Conservation (phyloP, 2,113 vertebrate genomes). For the Menidia beryllina region DNA sequence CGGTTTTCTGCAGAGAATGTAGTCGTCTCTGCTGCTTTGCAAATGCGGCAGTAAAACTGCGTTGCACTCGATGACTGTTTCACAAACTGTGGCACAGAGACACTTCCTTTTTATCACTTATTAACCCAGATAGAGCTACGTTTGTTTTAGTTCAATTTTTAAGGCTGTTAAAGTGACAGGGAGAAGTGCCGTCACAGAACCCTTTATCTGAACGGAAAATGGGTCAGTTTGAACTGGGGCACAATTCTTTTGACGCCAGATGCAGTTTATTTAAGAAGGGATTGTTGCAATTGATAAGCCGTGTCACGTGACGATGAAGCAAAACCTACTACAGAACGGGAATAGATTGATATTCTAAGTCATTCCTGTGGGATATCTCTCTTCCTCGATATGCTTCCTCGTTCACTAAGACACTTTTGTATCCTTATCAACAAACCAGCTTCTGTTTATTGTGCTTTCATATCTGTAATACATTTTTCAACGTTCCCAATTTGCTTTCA, state of each 20-base stretch:
- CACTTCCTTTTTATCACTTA: constrained; percentile 30
- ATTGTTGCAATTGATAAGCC: constrained; percentile 24
- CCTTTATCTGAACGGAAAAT: constrained; percentile 37
- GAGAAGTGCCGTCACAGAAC: not conserved
- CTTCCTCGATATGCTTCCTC: not conserved
- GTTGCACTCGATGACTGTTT: constrained; percentile 16
- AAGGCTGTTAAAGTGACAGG: not conserved
- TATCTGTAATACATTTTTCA: not conserved
- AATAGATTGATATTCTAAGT: not conserved
- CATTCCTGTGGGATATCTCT: not conserved
- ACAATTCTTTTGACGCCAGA: constrained; percentile 23
- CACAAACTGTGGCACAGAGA: not conserved
- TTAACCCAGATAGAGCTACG: not conserved
- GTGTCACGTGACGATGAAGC: constrained; percentile 12
- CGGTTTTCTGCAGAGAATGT: not conserved
- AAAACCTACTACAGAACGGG: not conserved
- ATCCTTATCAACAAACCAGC: not conserved
- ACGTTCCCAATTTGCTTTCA: constrained; percentile 61
- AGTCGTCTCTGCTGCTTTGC: constrained; percentile 10
- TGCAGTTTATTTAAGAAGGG: constrained; percentile 45
- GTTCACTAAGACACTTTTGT: not conserved
- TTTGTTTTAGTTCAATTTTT: constrained; percentile 22
- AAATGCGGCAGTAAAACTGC: constrained; percentile 16
- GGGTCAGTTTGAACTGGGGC: constrained; percentile 30
- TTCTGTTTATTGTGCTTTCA: not conserved